Base-by-base conservation (phyloP, 1,140 invertebrate species). In the Drosophila dunni region DNA sequence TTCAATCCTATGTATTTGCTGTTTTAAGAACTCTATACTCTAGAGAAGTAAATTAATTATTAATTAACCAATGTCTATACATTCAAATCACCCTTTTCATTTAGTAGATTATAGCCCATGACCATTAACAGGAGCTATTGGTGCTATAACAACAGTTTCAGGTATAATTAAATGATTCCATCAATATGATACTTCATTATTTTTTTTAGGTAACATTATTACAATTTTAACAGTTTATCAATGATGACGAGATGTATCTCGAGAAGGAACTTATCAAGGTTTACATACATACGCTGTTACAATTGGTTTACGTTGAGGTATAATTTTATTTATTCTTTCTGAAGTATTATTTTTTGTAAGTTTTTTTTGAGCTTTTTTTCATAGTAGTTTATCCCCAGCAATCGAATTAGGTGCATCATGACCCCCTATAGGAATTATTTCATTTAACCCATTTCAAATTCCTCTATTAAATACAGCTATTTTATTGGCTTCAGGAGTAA, bases 201-300 rank as follows among this genome's bases (percentile, higher is more conserved):
- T 94, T 72, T 72, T 93, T 44, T 68, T 94, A 81, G 92, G 93
- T 53, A 73, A 93, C 67, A 63, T 93, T 72, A 93, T 92, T 84
- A 92, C 91, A 54, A 60, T 93, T 57, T 69, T 94, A 85, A 93
- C 93, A 68, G 92, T 93, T 92, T 92, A 83, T 86, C 94, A 95
- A 94, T 95, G 94, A 94, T 95, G 95, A 93, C 94, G 94, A 90
- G 94, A 94, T 93, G 84, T 94, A 13, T 44, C 42, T 44, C 42
- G 42, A 10, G 42, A 44, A 44, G 42, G 42, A 44, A 44, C 42
- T 2, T 44, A 44, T 11, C 42, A 44, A 44, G 42, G 42, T 10
- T 44, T 44, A 44, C 42, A n/a, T n/a, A 44, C 17, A 40, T 71
- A 71, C 1, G 42, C 61, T 4, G 75, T 77, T 17, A 77, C 70